A percentile compares a stretch with the other conserved stretches of the same genome.
These are phyloP conservation scores for Grammomys dolichurus DNA, from an alignment of 2,113 vertebrate genomes.

Conservation along the genomic window DNA sequence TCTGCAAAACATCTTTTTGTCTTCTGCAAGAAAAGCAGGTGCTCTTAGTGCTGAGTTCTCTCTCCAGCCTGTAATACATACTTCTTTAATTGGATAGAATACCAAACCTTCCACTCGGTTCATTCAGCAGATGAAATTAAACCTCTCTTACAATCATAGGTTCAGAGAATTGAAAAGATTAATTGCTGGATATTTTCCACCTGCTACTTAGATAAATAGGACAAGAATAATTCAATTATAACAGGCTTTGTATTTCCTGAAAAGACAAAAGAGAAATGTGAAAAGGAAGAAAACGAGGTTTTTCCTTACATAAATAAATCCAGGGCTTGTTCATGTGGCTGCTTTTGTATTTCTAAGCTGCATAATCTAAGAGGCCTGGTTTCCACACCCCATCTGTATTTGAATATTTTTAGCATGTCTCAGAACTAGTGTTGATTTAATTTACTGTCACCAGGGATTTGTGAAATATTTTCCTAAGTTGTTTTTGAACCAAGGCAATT, in stretches of 20 bases:
- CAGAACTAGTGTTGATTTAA: constrained; percentile 28
- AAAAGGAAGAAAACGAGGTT: neutral
- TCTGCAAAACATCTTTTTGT: neutral
- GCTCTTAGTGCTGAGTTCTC: neutral
- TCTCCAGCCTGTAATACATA: neutral
- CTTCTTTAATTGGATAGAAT: neutral
- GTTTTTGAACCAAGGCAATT: neutral
- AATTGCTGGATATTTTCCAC: neutral
- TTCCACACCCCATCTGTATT: constrained; percentile 39
- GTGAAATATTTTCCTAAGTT: constrained; percentile 58
- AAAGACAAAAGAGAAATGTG: neutral
- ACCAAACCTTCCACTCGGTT: neutral
- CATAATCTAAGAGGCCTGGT: neutral
- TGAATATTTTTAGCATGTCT: constrained; percentile 61
- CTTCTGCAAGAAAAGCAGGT: neutral
- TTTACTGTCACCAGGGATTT: constrained; percentile 50
- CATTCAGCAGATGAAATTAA: neutral
- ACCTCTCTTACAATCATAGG: neutral
- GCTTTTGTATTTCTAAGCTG: neutral
- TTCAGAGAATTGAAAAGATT: neutral
- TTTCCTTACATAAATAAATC: neutral
- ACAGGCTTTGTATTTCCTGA: neutral
- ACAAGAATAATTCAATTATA: constrained; percentile 11
- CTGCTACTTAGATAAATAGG: neutral
- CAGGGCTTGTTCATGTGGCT: neutral